Evolutionary conservation across 2,113 vertebrate genomes (phyloP).

Genomic region (Odocoileus virginianus): DNA sequence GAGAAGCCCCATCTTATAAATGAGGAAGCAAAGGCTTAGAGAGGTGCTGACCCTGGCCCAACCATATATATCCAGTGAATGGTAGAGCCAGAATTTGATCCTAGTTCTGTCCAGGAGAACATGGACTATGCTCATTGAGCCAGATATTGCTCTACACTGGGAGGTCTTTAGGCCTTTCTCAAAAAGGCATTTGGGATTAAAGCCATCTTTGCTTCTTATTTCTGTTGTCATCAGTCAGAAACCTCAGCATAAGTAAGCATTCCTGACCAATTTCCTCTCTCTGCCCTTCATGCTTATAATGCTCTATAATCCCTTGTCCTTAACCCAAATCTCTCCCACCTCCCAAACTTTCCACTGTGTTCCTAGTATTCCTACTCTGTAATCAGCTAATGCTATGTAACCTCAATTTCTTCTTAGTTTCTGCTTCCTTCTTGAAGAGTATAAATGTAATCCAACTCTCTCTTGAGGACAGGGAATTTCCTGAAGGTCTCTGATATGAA

Average conservation of each 20-base stretch:
- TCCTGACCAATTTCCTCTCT: not conserved
- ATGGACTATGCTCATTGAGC: not conserved
- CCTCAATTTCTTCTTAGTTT: not conserved
- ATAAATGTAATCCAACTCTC: not conserved
- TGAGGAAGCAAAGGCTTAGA: not conserved
- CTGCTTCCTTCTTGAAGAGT: not conserved
- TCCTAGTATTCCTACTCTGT: not conserved
- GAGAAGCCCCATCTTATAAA: not conserved
- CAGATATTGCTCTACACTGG: not conserved
- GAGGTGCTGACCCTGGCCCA: not conserved
- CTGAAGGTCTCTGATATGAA: not conserved
- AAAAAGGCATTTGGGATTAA: not conserved
- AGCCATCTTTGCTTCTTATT: not conserved
- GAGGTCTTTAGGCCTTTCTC: not conserved
- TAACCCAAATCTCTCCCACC: not conserved
- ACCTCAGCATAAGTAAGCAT: not conserved
- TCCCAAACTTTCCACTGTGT: not conserved
- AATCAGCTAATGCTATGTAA: not conserved
- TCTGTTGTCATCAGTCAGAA: not conserved
- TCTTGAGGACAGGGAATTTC: not conserved
- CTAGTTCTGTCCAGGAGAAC: not conserved
- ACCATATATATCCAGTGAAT: not conserved
- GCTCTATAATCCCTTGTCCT: not conserved
- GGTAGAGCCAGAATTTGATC: not conserved
- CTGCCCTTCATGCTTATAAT: not conserved